phyloP scores from a whole-genome alignment of 2,113 vertebrate genomes.

The Seriola rivoliana region DNA sequence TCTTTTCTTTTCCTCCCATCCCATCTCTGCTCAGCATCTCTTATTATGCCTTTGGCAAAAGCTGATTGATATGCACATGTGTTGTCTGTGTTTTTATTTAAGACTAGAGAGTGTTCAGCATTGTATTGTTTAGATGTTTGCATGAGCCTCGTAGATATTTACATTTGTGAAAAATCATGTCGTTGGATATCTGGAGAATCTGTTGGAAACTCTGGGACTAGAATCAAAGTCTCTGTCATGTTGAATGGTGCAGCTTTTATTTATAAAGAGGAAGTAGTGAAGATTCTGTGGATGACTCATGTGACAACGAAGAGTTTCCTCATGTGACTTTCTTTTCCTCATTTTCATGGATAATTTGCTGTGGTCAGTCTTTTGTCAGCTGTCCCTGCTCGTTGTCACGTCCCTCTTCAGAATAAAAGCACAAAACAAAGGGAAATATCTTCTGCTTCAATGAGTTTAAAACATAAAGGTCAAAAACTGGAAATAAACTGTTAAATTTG shows the following conservation, averaged over 20 bases:
- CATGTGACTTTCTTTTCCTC: constrained; percentile 21
- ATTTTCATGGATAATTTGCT: background rate
- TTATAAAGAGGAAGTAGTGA: background rate
- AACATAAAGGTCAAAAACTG: background rate
- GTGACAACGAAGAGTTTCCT: background rate
- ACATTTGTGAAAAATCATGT: no score
- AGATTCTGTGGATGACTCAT: background rate
- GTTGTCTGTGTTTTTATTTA: no score
- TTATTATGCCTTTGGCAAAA: no score
- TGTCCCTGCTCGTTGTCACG: background rate
- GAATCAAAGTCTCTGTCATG: no score
- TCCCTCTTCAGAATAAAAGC: constrained; percentile 13
- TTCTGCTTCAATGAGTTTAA: background rate
- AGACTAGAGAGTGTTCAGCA: no score
- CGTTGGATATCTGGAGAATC: no score
- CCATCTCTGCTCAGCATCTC: background rate
- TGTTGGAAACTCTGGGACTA: no score
- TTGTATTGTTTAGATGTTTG: no score
- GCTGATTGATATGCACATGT: no score
- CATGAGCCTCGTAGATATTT: no score
- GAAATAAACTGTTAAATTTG: background rate
- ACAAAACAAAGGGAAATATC: background rate
- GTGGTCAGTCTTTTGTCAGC: background rate
- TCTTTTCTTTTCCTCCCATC: background rate
- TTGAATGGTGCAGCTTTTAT: background rate